phyloP scores from a whole-genome alignment of 1,140 invertebrate genomes.

The Drosophila albomicans region DNA sequence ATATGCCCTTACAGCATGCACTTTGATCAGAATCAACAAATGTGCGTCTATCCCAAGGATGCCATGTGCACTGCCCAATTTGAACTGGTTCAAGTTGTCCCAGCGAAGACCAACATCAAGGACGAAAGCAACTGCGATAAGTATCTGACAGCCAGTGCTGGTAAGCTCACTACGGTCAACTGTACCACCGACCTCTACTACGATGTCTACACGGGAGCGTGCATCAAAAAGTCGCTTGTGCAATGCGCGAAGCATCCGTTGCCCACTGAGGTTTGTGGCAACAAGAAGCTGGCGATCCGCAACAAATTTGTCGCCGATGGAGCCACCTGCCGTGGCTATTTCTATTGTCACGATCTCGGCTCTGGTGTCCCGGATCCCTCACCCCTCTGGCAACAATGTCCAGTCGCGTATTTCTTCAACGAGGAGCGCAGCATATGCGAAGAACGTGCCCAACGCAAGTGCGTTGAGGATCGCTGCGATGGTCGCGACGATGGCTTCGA shows the following conservation, averaged over 20 bases:
- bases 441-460: conserved; percentile 32
- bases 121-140: conserved; percentile 61
- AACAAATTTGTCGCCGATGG: conserved; percentile 64
- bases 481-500: conserved; percentile 52
- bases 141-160: conserved; percentile 50
- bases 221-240: conserved; percentile 52
- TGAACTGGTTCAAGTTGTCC: conserved; percentile 62
- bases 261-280: conserved; percentile 64
- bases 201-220: conserved; percentile 32
- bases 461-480: conserved; percentile 70
- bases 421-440: conserved; percentile 43
- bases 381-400: conserved; percentile 52
- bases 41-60: conserved; percentile 50
- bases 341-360: conserved; percentile 65
- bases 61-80: conserved; percentile 47
- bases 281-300: conserved; percentile 56
- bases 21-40: conserved; percentile 41
- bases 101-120: conserved; percentile 1
- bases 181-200: conserved; percentile 58
- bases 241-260: conserved; percentile 57
- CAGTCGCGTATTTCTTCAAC: conserved; percentile 57
- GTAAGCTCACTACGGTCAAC: neutral
- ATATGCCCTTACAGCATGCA: conserved; percentile 36
- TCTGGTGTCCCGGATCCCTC: conserved; percentile 58
- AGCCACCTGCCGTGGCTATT: conserved; percentile 74